Conservation (phyloP, 2,888 invertebrate species). For the Ennomos erosarius region DNA sequence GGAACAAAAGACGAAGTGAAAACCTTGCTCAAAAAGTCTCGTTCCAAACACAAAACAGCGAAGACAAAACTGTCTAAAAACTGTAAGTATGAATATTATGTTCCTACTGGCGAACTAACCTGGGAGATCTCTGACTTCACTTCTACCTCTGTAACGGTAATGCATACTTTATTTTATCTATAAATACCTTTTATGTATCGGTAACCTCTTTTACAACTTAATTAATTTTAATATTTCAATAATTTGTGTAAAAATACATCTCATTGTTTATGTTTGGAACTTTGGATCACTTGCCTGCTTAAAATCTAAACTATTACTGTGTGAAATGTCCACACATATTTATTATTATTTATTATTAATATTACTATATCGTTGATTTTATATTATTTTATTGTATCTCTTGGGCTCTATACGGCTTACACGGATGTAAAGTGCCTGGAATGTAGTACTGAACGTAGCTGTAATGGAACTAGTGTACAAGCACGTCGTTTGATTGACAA, state of each 20-base stretch:
- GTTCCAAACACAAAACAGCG: not conserved
- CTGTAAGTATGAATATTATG: conserved; percentile 8
- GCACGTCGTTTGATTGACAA: too few relatives aligned
- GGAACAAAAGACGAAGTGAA: conserved; percentile 7
- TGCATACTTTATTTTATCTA: not conserved
- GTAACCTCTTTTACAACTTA: not conserved
- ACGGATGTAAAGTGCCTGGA: too few relatives aligned
- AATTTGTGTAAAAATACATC: not conserved
- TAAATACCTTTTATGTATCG: not conserved
- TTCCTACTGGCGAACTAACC: not conserved
- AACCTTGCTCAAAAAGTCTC: conserved; percentile 5
- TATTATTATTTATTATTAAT: too few relatives aligned
- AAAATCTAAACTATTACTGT: too few relatives aligned
- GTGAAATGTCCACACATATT: too few relatives aligned
- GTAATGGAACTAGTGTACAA: too few relatives aligned
- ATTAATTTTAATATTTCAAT: not conserved
- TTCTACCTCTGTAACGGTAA: conserved; percentile 3
- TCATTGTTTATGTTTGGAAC: too few relatives aligned
- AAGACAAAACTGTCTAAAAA: conserved; percentile 1
- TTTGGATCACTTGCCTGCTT: too few relatives aligned
- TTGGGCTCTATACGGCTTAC: too few relatives aligned
- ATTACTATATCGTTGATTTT: too few relatives aligned
- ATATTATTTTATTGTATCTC: too few relatives aligned
- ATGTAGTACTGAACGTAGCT: too few relatives aligned
- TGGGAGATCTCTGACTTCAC: conserved; percentile 2